These are phyloP conservation scores for Ecdyonurus torrentis DNA, from an alignment of 2,888 invertebrate genomes.

Conservation along the genomic window DNA sequence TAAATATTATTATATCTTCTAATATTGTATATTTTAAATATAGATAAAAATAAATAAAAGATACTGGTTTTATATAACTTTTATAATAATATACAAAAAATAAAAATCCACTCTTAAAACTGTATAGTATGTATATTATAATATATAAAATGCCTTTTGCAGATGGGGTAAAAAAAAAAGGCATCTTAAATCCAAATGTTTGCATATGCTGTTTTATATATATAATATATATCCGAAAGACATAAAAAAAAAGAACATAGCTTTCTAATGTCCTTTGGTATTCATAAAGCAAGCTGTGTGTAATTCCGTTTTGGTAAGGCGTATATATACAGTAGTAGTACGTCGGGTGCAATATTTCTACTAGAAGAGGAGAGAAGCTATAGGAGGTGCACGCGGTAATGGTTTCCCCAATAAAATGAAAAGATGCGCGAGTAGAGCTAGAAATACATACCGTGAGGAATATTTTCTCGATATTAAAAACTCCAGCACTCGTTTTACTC, in stretches of 20 bases:
- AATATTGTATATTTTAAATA: too few relatives aligned
- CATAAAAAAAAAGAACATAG: neutral
- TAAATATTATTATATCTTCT: too few relatives aligned
- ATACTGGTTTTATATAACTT: too few relatives aligned
- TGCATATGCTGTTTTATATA: neutral
- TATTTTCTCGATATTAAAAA: too few relatives aligned
- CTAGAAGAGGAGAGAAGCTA: neutral
- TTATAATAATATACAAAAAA: too few relatives aligned
- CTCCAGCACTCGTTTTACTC: too few relatives aligned
- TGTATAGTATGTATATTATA: neutral
- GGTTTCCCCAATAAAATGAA: neutral
- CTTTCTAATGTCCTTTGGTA: neutral
- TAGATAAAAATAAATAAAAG: too few relatives aligned
- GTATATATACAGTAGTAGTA: too few relatives aligned
- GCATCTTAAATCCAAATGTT: neutral
- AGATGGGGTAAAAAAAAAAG: neutral
- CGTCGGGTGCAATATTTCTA: too few relatives aligned
- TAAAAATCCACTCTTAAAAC: too few relatives aligned
- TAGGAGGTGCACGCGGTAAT: neutral
- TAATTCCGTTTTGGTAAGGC: neutral
- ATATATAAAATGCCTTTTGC: neutral
- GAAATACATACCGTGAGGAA: too few relatives aligned
- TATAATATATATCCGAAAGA: neutral
- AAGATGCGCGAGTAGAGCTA: too few relatives aligned
- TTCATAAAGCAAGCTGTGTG: neutral